phyloP scores from a whole-genome alignment of 2,888 invertebrate genomes.

The Unio pictorum region DNA sequence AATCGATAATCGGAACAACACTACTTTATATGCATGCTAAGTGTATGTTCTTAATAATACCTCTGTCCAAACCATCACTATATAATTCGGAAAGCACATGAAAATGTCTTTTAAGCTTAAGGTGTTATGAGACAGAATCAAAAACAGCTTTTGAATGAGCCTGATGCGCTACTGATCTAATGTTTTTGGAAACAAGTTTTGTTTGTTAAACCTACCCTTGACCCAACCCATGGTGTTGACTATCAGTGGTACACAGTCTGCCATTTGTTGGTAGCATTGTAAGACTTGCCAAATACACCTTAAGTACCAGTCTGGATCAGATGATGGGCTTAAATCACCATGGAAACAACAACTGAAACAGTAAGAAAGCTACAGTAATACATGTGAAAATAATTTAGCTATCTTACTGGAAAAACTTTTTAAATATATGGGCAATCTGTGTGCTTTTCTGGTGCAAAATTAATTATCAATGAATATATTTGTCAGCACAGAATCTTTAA shows the following conservation, averaged over 20 bases:
- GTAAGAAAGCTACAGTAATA: background rate
- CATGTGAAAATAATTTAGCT: background rate
- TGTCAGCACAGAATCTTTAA: no score
- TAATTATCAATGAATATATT: no score
- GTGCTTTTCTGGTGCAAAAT: background rate
- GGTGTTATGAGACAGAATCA: no score
- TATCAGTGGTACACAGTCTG: constrained; percentile 49
- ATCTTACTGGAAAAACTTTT: background rate
- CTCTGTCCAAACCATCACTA: no score
- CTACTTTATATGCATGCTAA: no score
- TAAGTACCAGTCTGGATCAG: constrained; percentile 58
- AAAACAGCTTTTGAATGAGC: no score
- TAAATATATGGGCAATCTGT: background rate
- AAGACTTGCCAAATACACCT: constrained; percentile 47
- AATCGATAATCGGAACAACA: no score
- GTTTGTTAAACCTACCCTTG: constrained; percentile 49
- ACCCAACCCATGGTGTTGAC: constrained; percentile 70
- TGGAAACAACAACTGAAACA: constrained; percentile 54
- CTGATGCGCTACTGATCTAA: no score
- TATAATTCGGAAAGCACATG: no score
- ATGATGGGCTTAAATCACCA: constrained; percentile 55
- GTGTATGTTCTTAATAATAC: no score
- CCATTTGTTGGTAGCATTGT: constrained; percentile 36
- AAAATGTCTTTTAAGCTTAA: no score
- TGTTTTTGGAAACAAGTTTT: background rate